Evolutionary conservation across 1,140 invertebrate genomes (phyloP).

Genomic region (Holcopasites calliopsidis): DNA sequence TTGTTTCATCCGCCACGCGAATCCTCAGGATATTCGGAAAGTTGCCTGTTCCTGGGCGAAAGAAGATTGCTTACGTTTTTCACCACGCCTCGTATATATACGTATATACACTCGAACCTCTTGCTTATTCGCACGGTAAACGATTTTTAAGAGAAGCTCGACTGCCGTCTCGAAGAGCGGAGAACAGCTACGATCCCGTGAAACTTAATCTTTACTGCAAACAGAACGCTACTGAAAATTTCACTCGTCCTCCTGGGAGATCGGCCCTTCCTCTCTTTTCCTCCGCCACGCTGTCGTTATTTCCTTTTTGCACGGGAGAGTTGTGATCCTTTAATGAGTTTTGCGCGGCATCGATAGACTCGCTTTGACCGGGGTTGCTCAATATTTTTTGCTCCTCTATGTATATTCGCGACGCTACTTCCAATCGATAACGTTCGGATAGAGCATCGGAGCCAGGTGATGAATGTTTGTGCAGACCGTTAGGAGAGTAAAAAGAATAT

Average conservation of each 20-base stretch:
- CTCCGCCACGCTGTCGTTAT: background rate
- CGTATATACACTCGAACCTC: constrained; percentile 43
- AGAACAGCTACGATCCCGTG: constrained; percentile 1
- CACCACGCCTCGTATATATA: constrained; percentile 35
- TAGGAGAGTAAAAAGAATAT: background rate
- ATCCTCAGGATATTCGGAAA: constrained; percentile 55
- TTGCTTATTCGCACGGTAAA: constrained; percentile 53
- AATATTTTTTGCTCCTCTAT: background rate
- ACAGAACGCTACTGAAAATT: background rate
- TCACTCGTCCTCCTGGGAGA: background rate
- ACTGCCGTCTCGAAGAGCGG: background rate
- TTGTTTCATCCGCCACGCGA: constrained; percentile 40
- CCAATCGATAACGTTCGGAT: background rate
- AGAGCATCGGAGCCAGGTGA: background rate
- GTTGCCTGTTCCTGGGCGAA: constrained; percentile 47
- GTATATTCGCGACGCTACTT: background rate
- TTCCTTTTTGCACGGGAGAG: background rate
- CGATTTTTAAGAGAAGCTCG: constrained; percentile 47
- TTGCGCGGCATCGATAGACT: background rate
- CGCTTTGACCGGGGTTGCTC: no score
- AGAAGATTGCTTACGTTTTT: constrained; percentile 60
- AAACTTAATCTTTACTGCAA: constrained; percentile 37
- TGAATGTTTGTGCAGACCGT: background rate
- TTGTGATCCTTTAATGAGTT: constrained; percentile 5
- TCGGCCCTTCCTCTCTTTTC: background rate